Evolutionary conservation across 1,140 invertebrate genomes (phyloP).

Genomic region (Drosophila ambigua): DNA sequence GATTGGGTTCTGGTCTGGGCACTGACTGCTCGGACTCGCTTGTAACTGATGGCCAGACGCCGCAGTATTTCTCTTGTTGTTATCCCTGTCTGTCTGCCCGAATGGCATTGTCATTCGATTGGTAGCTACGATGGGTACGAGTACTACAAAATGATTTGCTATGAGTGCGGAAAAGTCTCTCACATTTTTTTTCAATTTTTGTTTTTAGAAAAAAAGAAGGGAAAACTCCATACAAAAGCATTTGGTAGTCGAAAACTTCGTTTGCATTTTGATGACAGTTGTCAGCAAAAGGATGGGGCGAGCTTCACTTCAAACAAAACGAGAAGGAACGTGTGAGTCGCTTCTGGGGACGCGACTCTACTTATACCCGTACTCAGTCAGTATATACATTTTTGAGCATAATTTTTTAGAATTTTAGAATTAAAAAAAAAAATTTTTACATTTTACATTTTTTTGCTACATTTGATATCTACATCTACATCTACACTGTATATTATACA

Average conservation of each 20-base stretch:
- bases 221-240: slow-evolving; percentile 63
- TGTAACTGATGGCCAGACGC: slow-evolving; percentile 76
- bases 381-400: no score
- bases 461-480: no score
- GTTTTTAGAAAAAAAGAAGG: slow-evolving; percentile 19
- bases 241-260: slow-evolving; percentile 64
- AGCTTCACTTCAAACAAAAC: not conserved
- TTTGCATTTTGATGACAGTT: slow-evolving; percentile 81
- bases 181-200: slow-evolving; percentile 21
- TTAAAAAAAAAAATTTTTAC: no score
- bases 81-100: slow-evolving; percentile 38
- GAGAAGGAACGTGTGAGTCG: no score
- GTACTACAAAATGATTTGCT: slow-evolving; percentile 26
- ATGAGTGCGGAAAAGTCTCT: not conserved
- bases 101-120: slow-evolving; percentile 50
- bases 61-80: slow-evolving; percentile 33
- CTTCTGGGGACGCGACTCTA: no score
- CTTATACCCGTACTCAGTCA: no score
- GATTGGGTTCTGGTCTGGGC: not conserved
- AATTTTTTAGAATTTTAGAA: no score
- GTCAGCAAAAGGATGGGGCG: slow-evolving; percentile 19
- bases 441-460: no score
- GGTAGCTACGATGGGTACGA: not conserved
- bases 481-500: no score
- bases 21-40: not conserved